Conservation (phyloP, 2,113 vertebrate species). For the Carassius auratus region DNA sequence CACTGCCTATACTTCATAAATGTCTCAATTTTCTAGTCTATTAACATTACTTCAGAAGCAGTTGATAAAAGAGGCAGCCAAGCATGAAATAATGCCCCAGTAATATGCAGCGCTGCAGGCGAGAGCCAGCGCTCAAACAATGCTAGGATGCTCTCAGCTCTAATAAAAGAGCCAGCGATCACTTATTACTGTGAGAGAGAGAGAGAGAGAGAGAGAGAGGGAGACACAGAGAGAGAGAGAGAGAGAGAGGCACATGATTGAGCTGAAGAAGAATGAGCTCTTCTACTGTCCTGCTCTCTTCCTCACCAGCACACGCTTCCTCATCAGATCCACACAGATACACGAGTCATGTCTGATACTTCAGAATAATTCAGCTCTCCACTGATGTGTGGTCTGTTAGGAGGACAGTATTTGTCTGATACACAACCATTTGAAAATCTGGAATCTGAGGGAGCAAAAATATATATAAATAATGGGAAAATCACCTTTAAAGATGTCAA, state of each 20-base stretch:
- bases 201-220: too few species aligned
- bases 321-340: too few species aligned
- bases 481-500: too few species aligned
- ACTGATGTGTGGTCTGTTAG: too few species aligned
- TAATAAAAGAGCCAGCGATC: constrained; percentile 93
- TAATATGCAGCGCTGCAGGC: constrained; percentile 91
- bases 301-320: not conserved
- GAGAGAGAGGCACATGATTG: constrained; percentile 70
- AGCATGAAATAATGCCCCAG: constrained; percentile 97
- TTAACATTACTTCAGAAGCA: constrained; percentile 98
- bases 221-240: not conserved
- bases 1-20: constrained; percentile 99
- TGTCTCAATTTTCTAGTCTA: constrained; percentile 99
- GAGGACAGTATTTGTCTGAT: too few species aligned
- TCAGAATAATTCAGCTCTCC: too few species aligned
- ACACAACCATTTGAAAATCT: too few species aligned
- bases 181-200: constrained; percentile 70
- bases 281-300: constrained; percentile 49
- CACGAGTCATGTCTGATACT: too few species aligned
- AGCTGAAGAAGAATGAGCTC: constrained; percentile 85
- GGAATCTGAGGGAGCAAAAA: too few species aligned
- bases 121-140: constrained; percentile 81
- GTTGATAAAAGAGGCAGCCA: constrained; percentile 96
- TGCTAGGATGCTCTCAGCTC: constrained; percentile 87
- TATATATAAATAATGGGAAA: too few species aligned